Evolutionary conservation across 2,888 invertebrate species (phyloP), one percentile per base, ranked within the genome.

Genomic region (Oxyteleia sp.): DNA sequence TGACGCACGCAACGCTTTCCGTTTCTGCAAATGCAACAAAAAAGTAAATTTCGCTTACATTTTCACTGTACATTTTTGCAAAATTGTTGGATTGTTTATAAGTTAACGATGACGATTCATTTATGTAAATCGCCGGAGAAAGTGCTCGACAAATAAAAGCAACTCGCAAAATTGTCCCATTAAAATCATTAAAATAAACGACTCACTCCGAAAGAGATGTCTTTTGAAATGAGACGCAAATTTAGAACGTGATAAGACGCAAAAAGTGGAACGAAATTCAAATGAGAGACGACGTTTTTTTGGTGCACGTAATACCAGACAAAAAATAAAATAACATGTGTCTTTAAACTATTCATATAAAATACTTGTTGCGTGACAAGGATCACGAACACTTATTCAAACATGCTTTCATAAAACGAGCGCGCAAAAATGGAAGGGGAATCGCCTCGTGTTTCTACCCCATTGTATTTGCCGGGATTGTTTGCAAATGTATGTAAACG

Each of bases 1-100:
- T 0, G 97, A 96, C 55, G 97, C 97, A 64, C 98, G 95, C 86
- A 98, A 94, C 0, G 96, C 96, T 94, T 98, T 98, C 66, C 98
- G 96, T 94, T 98, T 98, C 98, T 98, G 94, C 80, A 95, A 95
- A 88, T 84, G 84, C 41, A 61, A 51, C 2, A 38, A 55, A 11
- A 41, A 5, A 26, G 2, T 26, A 26, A 5, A 55, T 63, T 47
- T 71, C 11, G 18, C n/a, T 26, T 4, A 26, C 4, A 47, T n/a
- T n/a, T n/a, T n/a, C n/a, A n/a, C n/a, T n/a, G n/a, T n/a, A n/a
- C n/a, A n/a, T n/a, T n/a, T n/a, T n/a, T n/a, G n/a, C n/a, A n/a
- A n/a, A 72, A 72, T 72, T 38, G 32, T 10, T 13, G 20, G 18
- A 29, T 59, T 61, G 45, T 55, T 68, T 29, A 47, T 11, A n/a